Evolutionary conservation across 2,797 vertebrate species (phyloP), one percentile per base, ranked within the genome.

Genomic region (Zonotrichia albicollis): DNA sequence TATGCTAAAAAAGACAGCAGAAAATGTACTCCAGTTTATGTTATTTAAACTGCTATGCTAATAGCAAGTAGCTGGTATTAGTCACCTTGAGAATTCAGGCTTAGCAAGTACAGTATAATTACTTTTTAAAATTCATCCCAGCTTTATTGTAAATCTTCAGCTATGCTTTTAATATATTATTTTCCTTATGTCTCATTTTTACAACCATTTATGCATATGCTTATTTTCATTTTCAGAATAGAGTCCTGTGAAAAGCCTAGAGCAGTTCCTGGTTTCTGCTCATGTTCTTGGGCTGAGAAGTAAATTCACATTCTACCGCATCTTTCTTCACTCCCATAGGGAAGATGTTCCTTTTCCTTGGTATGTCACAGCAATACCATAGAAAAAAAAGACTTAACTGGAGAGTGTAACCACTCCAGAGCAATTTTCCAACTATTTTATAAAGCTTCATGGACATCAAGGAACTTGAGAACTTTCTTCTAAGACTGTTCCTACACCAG

Each of bases 21-120:
- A 86, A 79, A 87, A 75, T n/a, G 3, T 86, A 58, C 9, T 61
- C 8, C 17, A 77, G 12, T 74, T 93, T 92, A 54, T 62, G 42
- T 67, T 89, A 80, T 85, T 91, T 85, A 74, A 89, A 80, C 21
- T 45, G 8, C 29, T 67, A 45, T 67, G 16, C 45, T 79, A 79
- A 82, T 20, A 84, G 30, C 1, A 7, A 75, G 9, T 60, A 60
- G 72, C n/a, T 77, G 10, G 10, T 48, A n/a, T 84, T 45, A 92
- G 36, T 86, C 60, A 76, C 16, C 70, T 82, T 87, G n/a, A 1
- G 30, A 93, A 93, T 91, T 94, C 89, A 95, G 89, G 27, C 10
- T 80, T 53, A 93, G 80, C 32, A 84, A 95, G 61, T 67, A 78
- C 18, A 61, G 21, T 85, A 89, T 91, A 96, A 94, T 94, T 92